Base-by-base conservation (phyloP, 2,113 vertebrate species). In the Sinocyclocheilus rhinocerous region DNA sequence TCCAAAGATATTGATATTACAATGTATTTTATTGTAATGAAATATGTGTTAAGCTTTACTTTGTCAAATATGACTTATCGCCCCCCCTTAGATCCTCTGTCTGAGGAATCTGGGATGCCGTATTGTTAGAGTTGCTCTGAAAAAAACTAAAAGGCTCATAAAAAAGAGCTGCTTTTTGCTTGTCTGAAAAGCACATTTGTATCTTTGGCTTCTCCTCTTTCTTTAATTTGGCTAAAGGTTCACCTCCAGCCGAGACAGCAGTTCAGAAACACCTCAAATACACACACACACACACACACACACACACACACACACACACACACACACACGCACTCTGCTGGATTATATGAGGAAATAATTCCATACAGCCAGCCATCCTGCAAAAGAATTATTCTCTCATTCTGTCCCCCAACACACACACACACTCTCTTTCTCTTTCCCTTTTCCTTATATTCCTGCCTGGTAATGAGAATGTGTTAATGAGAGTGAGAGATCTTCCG, bases 401-500 rank as follows among this genome's bases (percentile, higher is more conserved):
- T 72, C 52, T 36, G 22, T 29, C 72, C 20, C 83, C 16, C 57
- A 59, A 65, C 83, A 33, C n/a, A 55, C 63, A 26, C 29, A 65
- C 83, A 33, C 42, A 9, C 4, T 20, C 52, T 84, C 52, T 72
- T 29, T 79, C 83, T 84, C 83, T 84, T 87, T 87, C 87, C 84
- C 83, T 91, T 88, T 87, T 81, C 91, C 78, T 89, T 92, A 52
- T 84, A 72, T 91, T 88, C 90, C 88, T 89, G 90, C 90, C 90
- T 89, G 92, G 94, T 95, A 95, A 95, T 95, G 94, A 95, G 94
- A 95, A 93, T 92, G 92, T 94, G 92, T 94, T 95, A 95, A 95
- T 93, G 92, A 95, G 94, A 94, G 92, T 93, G 92, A 94, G 93
- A 94, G 93, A 95, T 95, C 93, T 94, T 94, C 95, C 93, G 93